These are phyloP conservation scores for Caloenas nicobarica DNA, from an alignment of 2,113 vertebrate species.

Conservation along the genomic window DNA sequence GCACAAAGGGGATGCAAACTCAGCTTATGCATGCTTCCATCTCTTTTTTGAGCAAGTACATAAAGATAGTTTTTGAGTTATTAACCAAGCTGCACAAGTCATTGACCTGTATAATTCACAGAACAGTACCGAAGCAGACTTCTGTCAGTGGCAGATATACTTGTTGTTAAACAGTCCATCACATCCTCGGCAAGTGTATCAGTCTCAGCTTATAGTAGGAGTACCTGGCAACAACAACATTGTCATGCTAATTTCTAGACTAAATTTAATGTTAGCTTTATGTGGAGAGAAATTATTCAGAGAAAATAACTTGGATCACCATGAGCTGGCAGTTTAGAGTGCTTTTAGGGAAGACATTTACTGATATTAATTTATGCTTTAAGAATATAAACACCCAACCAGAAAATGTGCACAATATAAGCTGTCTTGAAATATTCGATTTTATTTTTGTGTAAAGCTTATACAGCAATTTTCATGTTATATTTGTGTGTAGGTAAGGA, in stretches of 20 bases:
- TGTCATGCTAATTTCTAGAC: slow-evolving; percentile 28
- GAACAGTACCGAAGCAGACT: background rate
- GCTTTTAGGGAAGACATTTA: slow-evolving; percentile 7
- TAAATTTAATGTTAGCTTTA: slow-evolving; percentile 11
- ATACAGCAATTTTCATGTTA: background rate
- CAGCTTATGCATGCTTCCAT: slow-evolving; percentile 10
- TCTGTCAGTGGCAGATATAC: slow-evolving; percentile 6
- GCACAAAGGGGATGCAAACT: slow-evolving; percentile 34
- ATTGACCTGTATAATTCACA: slow-evolving; percentile 27
- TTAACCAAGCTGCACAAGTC: slow-evolving; percentile 5
- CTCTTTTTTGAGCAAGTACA: background rate
- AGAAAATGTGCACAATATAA: background rate
- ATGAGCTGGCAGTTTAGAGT: background rate
- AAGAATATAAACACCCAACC: background rate
- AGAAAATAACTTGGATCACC: slow-evolving; percentile 16
- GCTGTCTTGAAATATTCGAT: background rate
- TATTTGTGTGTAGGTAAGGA: background rate
- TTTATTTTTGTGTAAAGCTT: background rate
- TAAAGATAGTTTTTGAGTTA: background rate
- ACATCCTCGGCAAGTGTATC: background rate
- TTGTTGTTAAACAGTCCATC: background rate
- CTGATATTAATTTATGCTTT: slow-evolving; percentile 38
- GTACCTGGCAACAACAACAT: background rate
- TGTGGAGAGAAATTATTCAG: slow-evolving; percentile 31
- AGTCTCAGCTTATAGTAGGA: background rate